phyloP scores from a whole-genome alignment of 2,113 vertebrate species.

The Cephalopterus ornatus region DNA sequence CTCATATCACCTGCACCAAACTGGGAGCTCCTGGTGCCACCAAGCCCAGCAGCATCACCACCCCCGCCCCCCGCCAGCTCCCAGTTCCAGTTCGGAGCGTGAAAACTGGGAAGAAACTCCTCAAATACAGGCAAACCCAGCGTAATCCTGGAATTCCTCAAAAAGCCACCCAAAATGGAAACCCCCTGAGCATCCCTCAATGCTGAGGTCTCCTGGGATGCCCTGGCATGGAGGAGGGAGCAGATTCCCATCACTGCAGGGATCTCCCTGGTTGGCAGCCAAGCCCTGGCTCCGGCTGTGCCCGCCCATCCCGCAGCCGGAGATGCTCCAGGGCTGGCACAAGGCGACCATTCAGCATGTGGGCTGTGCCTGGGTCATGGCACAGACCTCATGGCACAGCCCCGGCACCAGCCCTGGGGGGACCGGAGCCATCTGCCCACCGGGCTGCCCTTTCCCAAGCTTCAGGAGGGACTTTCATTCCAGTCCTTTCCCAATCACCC shows the following conservation, averaged over 20 bases:
- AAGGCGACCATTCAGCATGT: not conserved
- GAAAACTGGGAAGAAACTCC: not conserved
- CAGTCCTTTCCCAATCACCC: not conserved
- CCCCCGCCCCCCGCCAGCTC: not conserved
- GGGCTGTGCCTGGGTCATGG: not conserved
- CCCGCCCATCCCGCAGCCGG: rapidly evolving
- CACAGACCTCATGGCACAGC: not conserved
- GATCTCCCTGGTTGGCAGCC: not conserved
- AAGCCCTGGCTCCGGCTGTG: not conserved
- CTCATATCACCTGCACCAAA: not conserved
- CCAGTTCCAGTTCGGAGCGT: rapidly evolving
- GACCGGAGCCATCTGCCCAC: not conserved
- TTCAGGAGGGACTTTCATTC: not conserved
- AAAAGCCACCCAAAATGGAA: not conserved
- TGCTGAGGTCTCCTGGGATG: rapidly evolving
- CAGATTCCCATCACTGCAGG: not conserved
- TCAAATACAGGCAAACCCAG: not conserved
- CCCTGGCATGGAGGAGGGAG: not conserved
- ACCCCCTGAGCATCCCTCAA: not conserved
- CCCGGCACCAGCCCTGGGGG: not conserved
- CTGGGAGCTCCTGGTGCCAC: not conserved
- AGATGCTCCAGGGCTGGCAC: not conserved
- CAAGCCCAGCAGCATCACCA: not conserved
- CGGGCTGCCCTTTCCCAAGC: not conserved
- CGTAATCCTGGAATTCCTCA: not conserved